Conservation (phyloP, 2,797 vertebrate species). For the Tiaroga cobitis region DNA sequence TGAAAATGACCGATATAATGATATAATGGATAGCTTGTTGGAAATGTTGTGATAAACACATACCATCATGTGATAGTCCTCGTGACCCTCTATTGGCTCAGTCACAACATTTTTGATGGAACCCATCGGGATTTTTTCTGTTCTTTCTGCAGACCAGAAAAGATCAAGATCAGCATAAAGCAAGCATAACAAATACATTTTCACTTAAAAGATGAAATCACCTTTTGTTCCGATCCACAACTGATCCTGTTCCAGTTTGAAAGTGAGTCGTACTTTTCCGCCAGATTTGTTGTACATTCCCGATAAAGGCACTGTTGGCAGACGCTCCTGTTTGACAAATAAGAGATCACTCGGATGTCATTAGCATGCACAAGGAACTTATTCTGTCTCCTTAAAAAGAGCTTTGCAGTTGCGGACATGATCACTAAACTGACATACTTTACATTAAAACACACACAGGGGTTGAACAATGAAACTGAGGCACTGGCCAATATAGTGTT, state of each 20-base stretch:
- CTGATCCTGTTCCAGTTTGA: slow-evolving; percentile 99
- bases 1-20: not conserved
- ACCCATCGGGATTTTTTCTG: slow-evolving; percentile 98
- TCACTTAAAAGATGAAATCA: slow-evolving; percentile 67
- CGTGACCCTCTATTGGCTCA: slow-evolving; percentile 97
- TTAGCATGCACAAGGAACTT: slow-evolving; percentile 39
- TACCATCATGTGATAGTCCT: slow-evolving; percentile 99
- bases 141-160: slow-evolving; percentile 86
- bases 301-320: slow-evolving; percentile 95
- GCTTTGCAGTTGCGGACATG: not conserved
- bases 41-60: slow-evolving; percentile 57
- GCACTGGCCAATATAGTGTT: no score
- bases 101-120: slow-evolving; percentile 99
- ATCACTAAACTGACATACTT: not conserved
- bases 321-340: slow-evolving; percentile 85
- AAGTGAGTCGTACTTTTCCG: slow-evolving; percentile 96
- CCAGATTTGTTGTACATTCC: slow-evolving; percentile 99
- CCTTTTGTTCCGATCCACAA: slow-evolving; percentile 99
- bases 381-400: slow-evolving; percentile 26
- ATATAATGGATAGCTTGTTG: not conserved
- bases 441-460: not conserved
- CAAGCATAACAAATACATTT: not conserved
- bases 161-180: slow-evolving; percentile 14
- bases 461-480: not conserved
- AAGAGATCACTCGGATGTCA: slow-evolving; percentile 54